A percentile compares a stretch with the other conserved stretches of the same genome.
phyloP scores from a whole-genome alignment of 2,888 invertebrate species.

The Thymelicus lineola region DNA sequence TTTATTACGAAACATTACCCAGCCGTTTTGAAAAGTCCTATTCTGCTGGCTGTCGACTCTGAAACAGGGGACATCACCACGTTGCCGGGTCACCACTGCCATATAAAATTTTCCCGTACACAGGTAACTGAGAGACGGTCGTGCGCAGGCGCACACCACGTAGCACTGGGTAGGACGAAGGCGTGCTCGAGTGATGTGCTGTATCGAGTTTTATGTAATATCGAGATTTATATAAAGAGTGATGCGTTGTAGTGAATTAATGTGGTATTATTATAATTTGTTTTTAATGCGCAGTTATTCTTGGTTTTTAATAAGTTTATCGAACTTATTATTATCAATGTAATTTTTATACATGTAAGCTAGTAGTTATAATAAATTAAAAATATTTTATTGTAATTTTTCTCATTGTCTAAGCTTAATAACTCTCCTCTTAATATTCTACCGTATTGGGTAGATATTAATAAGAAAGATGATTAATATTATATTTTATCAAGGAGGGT shows the following conservation, averaged over 20 bases:
- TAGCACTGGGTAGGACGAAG: conserved; percentile 75
- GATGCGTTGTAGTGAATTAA: conserved; percentile 36
- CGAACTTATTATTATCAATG: too few species aligned
- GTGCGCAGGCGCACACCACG: conserved; percentile 75
- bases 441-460: too few species aligned
- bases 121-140: conserved; percentile 60
- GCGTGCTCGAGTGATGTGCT: conserved; percentile 58
- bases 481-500: too few species aligned
- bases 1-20: conserved; percentile 58
- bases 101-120: conserved; percentile 68
- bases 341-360: too few species aligned
- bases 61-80: conserved; percentile 74
- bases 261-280: background rate
- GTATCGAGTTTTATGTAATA: conserved; percentile 45
- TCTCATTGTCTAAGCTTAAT: too few species aligned
- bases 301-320: too few species aligned
- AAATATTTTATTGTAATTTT: too few species aligned
- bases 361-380: too few species aligned
- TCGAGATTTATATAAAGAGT: conserved; percentile 22
- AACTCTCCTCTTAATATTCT: too few species aligned
- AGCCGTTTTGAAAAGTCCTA: conserved; percentile 66
- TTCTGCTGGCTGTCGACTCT: conserved; percentile 63
- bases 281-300: too few species aligned
- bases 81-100: conserved; percentile 78
- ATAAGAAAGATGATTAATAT: too few species aligned